Conservation (phyloP, 2,888 invertebrate species). For the Melanotus villosus region DNA sequence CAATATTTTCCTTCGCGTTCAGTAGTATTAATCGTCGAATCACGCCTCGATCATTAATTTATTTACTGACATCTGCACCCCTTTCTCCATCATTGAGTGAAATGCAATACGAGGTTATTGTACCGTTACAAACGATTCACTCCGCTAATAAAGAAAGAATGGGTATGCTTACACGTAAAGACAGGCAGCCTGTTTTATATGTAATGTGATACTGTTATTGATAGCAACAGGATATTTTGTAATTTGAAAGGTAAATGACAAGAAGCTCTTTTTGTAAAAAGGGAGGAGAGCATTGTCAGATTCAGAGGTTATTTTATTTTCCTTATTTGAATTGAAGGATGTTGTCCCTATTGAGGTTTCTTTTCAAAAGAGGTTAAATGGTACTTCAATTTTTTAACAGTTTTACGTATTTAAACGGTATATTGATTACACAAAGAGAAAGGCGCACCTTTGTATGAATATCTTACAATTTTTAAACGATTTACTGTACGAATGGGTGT, state of each 20-base stretch:
- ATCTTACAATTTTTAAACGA: too few relatives aligned
- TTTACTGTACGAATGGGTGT: too few relatives aligned
- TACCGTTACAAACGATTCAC: slow-evolving; percentile 40
- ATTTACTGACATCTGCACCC: slow-evolving; percentile 44
- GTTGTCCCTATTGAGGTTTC: too few relatives aligned
- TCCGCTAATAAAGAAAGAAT: slow-evolving; percentile 40
- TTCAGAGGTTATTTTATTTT: too few relatives aligned
- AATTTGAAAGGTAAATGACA: slow-evolving; percentile 15
- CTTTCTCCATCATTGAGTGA: slow-evolving; percentile 42
- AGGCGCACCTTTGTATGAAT: too few relatives aligned
- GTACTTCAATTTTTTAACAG: too few relatives aligned
- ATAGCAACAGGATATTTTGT: slow-evolving; percentile 10
- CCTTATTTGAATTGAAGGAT: too few relatives aligned
- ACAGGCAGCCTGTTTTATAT: slow-evolving; percentile 3
- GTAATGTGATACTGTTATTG: slow-evolving; percentile 15
- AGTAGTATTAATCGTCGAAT: slow-evolving; percentile 37
- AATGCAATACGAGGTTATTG: slow-evolving; percentile 46
- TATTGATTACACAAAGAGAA: too few relatives aligned
- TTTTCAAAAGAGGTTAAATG: too few relatives aligned
- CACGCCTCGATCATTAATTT: slow-evolving; percentile 44
- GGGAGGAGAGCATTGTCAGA: too few relatives aligned
- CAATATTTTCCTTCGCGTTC: slow-evolving; percentile 33
- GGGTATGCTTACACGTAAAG: slow-evolving; percentile 18
- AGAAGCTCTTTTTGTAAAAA: background rate
- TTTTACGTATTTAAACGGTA: too few relatives aligned